Evolutionary conservation across 92 coral and sea anemone species (phyloP), one percentile per base, ranked within the genome.

Genomic region (Umimayanthus chanpuru): DNA sequence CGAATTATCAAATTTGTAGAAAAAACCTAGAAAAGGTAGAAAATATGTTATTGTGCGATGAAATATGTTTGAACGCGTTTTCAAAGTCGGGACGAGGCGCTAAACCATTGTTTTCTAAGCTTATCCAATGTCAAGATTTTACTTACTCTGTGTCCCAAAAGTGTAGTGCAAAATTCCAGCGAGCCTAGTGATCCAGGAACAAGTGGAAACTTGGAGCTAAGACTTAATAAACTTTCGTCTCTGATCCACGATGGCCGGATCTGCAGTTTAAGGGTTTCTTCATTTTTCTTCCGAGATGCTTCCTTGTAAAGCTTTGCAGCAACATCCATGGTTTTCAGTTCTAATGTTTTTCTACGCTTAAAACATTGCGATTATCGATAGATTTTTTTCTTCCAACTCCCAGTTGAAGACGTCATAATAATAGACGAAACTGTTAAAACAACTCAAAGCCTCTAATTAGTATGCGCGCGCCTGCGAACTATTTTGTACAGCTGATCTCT

Each of bases 151-250:
- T 93, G 87, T 23, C 97, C 94, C 29, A 97, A 81, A 1, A 81
- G 86, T 9, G 99, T 95, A n/a, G 99, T 95, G 79, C 98, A 97
- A 81, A 97, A 93, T 14, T 91, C 93, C 12, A 97, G 87, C 10
- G 98, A 89, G 0, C 94, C 93, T 39, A 92, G 92, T 30, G 99
- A 93, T 16, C 97, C 97, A 58, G 99, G 99, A 49, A 97, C 88
- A 40, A 97, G 90, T 9, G 99, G 99, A 76, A 97, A 97, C 88
- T 95, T 97, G 76, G 93, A 86, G 67, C 96, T 91, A 73, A 97
- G 90, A 77, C 99, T 97, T 85, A 61, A 76, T 64, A 97, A 87
- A 81, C 94, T 89, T 78, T 97, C 99, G 30, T 91, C 88, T 85
- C 94, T 73, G 30, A 95, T 82, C 93, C 98, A 95, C 30, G 94